Conservation (phyloP, 2,888 invertebrate species). For the Polyploca ridens region DNA sequence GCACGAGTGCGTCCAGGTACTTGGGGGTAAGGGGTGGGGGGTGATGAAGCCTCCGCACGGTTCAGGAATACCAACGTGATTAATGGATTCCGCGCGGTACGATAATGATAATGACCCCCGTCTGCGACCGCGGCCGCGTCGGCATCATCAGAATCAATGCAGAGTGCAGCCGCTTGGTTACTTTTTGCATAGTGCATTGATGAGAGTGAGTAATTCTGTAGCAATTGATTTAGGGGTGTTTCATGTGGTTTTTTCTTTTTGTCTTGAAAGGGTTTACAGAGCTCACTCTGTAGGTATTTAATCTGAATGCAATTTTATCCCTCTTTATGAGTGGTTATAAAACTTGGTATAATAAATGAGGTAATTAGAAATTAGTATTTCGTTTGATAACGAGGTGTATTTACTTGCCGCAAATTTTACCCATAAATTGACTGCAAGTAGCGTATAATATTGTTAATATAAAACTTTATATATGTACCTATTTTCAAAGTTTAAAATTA, state of each 20-base stretch:
- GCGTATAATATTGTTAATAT: too few relatives aligned
- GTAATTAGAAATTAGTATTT: too few relatives aligned
- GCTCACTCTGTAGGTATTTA: neutral
- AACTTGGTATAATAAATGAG: too few relatives aligned
- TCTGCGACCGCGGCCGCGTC: conserved; percentile 63
- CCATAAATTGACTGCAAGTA: too few relatives aligned
- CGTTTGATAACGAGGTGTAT: too few relatives aligned
- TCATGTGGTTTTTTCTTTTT: conserved; percentile 28
- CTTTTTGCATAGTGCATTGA: conserved; percentile 66
- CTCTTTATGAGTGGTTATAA: too few relatives aligned
- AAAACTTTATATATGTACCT: too few relatives aligned
- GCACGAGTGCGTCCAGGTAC: conserved; percentile 81
- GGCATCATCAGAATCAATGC: conserved; percentile 77
- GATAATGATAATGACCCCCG: conserved; percentile 80
- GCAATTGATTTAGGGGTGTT: conserved; percentile 27
- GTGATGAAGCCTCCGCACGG: conserved; percentile 52
- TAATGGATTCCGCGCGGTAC: conserved; percentile 76
- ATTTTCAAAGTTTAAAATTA: too few relatives aligned
- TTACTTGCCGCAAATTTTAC: too few relatives aligned
- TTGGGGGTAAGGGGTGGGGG: conserved; percentile 55
- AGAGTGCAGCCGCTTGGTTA: conserved; percentile 51
- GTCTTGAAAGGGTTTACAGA: neutral
- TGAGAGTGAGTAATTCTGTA: conserved; percentile 33
- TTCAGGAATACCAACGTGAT: conserved; percentile 80
- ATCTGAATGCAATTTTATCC: too few relatives aligned